phyloP scores from a whole-genome alignment of 2,888 invertebrate genomes.

The Automeris io region DNA sequence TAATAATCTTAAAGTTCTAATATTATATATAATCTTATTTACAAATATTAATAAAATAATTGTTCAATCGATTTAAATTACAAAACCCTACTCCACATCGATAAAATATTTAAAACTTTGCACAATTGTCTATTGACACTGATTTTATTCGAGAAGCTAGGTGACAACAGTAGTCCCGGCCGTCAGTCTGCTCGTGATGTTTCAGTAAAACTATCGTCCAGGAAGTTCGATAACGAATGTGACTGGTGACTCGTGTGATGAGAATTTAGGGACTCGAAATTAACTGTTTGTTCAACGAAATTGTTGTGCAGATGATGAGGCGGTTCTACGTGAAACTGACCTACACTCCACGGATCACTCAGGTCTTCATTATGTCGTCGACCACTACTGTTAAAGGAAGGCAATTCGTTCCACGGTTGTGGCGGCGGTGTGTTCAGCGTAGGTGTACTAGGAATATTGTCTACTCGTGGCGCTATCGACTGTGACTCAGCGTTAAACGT shows the following conservation, averaged over 20 bases:
- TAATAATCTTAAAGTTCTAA: conserved; percentile 45
- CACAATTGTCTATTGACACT: conserved; percentile 24
- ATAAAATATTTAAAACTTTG: conserved; percentile 6
- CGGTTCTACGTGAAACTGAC: conserved; percentile 62
- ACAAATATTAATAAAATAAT: conserved; percentile 62
- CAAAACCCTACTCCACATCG: conserved; percentile 31
- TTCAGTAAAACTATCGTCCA: conserved; percentile 59
- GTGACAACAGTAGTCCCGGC: conserved; percentile 18
- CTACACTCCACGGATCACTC: conserved; percentile 58
- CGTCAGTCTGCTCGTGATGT: conserved; percentile 65
- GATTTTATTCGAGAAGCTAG: conserved; percentile 17
- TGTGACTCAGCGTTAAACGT: conserved; percentile 33
- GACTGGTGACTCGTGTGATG: conserved; percentile 40
- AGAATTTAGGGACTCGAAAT: conserved; percentile 52
- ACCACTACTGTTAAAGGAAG: conserved; percentile 44
- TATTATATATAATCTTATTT: conserved; percentile 65
- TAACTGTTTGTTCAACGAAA: conserved; percentile 58
- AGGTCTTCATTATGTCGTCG: conserved; percentile 39
- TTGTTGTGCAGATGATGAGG: conserved; percentile 53
- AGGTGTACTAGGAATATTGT: conserved; percentile 31
- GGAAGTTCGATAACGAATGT: conserved; percentile 45
- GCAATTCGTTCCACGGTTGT: conserved; percentile 48
- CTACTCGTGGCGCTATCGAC: conserved; percentile 30
- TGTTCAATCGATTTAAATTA: conserved; percentile 53
- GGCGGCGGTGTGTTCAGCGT: conserved; percentile 54